Evolutionary conservation across 2,888 invertebrate genomes (phyloP).

Genomic region (Ellobium chinense): DNA sequence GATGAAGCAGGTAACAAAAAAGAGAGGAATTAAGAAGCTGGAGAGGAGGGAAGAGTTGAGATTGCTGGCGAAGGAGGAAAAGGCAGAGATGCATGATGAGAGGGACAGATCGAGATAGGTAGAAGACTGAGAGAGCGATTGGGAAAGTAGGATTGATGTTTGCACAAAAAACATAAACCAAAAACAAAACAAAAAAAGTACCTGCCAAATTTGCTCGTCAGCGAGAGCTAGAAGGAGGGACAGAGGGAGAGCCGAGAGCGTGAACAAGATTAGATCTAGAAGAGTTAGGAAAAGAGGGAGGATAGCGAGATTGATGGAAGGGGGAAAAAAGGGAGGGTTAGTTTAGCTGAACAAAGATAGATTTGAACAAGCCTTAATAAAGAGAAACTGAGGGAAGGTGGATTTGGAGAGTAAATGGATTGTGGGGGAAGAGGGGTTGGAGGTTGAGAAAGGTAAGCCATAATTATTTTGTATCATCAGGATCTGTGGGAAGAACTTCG

Average conservation of each 20-base stretch:
- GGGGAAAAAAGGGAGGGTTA: background rate
- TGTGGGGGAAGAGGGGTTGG: no score
- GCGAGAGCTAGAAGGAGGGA: background rate
- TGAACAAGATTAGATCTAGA: slow-evolving; percentile 28
- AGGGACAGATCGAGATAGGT: no score
- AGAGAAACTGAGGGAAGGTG: background rate
- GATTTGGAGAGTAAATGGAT: no score
- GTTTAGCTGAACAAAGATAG: background rate
- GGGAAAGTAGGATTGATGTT: no score
- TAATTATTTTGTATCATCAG: no score
- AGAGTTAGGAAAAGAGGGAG: background rate
- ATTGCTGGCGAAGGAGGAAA: background rate
- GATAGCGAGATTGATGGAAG: background rate
- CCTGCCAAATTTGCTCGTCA: no score
- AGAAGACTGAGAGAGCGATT: no score
- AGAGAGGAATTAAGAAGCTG: background rate
- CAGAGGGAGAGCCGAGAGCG: background rate
- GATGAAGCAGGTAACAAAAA: background rate
- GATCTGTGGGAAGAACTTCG: no score
- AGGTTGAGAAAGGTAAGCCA: no score
- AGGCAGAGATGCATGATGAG: no score
- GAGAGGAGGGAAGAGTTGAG: background rate
- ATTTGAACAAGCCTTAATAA: background rate
- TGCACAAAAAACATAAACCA: no score
- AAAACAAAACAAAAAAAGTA: background rate